Evolutionary conservation across 2,113 vertebrate species (phyloP).

Genomic region (Lathamus discolor): DNA sequence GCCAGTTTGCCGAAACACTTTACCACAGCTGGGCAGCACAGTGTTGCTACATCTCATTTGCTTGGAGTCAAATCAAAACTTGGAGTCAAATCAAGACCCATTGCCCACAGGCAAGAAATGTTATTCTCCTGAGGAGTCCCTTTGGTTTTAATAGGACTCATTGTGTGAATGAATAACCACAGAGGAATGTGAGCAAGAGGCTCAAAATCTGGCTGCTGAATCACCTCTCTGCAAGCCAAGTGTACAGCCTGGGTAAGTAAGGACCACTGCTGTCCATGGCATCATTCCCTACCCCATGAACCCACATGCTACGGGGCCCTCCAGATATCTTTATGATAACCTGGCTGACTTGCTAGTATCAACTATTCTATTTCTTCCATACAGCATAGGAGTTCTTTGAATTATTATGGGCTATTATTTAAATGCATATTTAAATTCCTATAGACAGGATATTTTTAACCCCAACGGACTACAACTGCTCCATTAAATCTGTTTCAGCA

Average conservation of each 20-base stretch:
- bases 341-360: background rate
- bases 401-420: conserved; percentile 56
- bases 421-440: conserved; percentile 60
- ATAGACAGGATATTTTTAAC: conserved; percentile 56
- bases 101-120: background rate
- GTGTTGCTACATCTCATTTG: background rate
- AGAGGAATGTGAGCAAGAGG: background rate
- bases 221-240: background rate
- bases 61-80: conserved; percentile 14
- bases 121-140: background rate
- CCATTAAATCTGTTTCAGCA: conserved; percentile 45
- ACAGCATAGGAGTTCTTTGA: background rate
- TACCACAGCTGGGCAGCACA: background rate
- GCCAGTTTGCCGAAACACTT: conserved; percentile 1
- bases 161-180: conserved; percentile 23
- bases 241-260: background rate
- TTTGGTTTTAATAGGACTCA: conserved; percentile 16
- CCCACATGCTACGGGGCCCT: background rate
- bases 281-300: background rate
- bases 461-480: conserved; percentile 29
- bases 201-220: background rate
- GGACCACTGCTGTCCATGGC: background rate
- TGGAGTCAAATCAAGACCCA: conserved; percentile 6
- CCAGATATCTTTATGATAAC: background rate
- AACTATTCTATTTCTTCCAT: background rate